Evolutionary conservation across 2,888 invertebrate species (phyloP).

Genomic region (Dione vanillae): DNA sequence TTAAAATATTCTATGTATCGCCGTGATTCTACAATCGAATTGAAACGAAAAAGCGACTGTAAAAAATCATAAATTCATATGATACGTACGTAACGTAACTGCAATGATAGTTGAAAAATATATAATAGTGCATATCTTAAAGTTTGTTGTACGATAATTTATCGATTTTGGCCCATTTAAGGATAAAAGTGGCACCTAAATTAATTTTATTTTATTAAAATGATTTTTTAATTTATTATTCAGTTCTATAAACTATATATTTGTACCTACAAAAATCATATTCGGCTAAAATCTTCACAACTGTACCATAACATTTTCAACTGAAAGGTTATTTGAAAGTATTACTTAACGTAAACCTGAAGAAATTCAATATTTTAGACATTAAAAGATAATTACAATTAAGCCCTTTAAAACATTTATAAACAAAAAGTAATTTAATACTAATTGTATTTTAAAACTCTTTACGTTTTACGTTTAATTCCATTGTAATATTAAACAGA

Average conservation of each 20-base stretch:
- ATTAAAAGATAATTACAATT: slow-evolving; percentile 10
- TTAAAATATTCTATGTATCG: too few relatives aligned
- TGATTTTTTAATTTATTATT: too few relatives aligned
- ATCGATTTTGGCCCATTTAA: too few relatives aligned
- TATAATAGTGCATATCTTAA: too few relatives aligned
- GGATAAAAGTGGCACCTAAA: too few relatives aligned
- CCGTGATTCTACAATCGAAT: too few relatives aligned
- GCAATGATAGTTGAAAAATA: too few relatives aligned
- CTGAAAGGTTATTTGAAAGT: not conserved
- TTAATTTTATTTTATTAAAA: too few relatives aligned
- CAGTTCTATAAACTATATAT: slow-evolving; percentile 65
- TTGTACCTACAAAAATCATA: not conserved
- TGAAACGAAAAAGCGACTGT: too few relatives aligned
- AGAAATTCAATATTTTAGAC: not conserved
- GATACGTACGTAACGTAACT: too few relatives aligned
- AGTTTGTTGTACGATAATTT: slow-evolving; percentile 57
- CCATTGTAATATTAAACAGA: slow-evolving; percentile 16
- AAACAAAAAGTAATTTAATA: slow-evolving; percentile 35
- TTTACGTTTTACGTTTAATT: not conserved
- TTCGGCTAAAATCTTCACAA: not conserved
- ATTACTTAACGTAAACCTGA: not conserved
- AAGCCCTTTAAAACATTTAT: not conserved
- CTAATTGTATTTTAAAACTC: slow-evolving; percentile 13
- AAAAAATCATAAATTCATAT: too few relatives aligned
- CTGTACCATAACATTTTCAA: not conserved